Percentiles rank a stretch among this genome's conserved stretches.
Conservation (phyloP, 1,140 invertebrate species). For the Apis mellifera region Amel_HAv3.1 CM009934.2:12792001-12792500, state of each 20-base stretch:
- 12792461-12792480: neutral
- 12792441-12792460: neutral
- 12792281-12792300: constrained; percentile 12
- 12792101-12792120: constrained; percentile 74
- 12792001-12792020: too few species aligned
- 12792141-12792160: constrained; percentile 74
- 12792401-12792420: constrained; percentile 64
- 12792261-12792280: neutral
- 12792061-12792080: neutral
- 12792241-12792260: neutral
- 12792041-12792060: neutral
- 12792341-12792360: constrained; percentile 47
- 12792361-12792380: constrained; percentile 9
- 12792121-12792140: constrained; percentile 77
- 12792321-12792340: constrained; percentile 48
- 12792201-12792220: neutral
- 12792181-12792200: constrained; percentile 34
- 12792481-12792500: neutral
- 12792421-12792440: neutral
- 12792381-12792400: constrained; percentile 29
- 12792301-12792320: constrained; percentile 45
- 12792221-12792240: neutral
- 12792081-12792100: constrained; percentile 41
- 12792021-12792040: neutral
- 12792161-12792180: constrained; percentile 39